A percentile compares a stretch with the other conserved stretches of the same genome.
Conservation (phyloP, 2,888 invertebrate genomes). For the Nomada flava region DNA sequence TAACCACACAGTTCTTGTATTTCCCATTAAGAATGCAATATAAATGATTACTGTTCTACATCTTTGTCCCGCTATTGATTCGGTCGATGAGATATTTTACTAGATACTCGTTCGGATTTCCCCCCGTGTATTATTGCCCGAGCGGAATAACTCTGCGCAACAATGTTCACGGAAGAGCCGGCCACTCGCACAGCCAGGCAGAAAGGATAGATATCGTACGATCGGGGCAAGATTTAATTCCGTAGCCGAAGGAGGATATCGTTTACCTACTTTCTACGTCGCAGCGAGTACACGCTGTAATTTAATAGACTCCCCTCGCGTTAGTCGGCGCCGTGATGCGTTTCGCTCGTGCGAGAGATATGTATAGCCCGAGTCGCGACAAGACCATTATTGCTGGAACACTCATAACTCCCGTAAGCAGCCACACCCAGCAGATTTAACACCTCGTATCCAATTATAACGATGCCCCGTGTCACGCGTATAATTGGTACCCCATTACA, state of each 20-base stretch:
- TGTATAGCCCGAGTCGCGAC: constrained; percentile 66
- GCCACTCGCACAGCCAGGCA: background rate
- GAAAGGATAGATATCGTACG: constrained; percentile 37
- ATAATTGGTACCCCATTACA: constrained; percentile 64
- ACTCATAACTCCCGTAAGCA: constrained; percentile 72
- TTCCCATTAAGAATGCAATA: too few species aligned
- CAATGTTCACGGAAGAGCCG: constrained; percentile 22
- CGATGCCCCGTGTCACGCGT: constrained; percentile 64
- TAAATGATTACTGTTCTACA: too few species aligned
- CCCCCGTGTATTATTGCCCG: background rate
- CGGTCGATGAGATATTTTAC: too few species aligned
- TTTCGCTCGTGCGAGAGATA: constrained; percentile 65
- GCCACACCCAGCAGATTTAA: constrained; percentile 75
- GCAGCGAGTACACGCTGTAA: constrained; percentile 59
- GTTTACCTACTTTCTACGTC: constrained; percentile 66
- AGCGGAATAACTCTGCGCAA: background rate
- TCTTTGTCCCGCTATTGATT: background rate
- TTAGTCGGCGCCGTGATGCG: constrained; percentile 67
- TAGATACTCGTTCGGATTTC: background rate
- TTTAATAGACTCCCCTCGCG: constrained; percentile 70
- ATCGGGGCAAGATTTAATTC: constrained; percentile 50
- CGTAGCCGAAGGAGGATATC: constrained; percentile 60
- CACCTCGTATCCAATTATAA: constrained; percentile 76
- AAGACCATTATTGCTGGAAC: constrained; percentile 71
- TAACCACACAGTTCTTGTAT: background rate